A percentile compares a stretch with the other conserved stretches of the same genome.
These are phyloP conservation scores for Rhabdornis inornatus DNA, from an alignment of 2,113 vertebrate species.

Conservation along the genomic window DNA sequence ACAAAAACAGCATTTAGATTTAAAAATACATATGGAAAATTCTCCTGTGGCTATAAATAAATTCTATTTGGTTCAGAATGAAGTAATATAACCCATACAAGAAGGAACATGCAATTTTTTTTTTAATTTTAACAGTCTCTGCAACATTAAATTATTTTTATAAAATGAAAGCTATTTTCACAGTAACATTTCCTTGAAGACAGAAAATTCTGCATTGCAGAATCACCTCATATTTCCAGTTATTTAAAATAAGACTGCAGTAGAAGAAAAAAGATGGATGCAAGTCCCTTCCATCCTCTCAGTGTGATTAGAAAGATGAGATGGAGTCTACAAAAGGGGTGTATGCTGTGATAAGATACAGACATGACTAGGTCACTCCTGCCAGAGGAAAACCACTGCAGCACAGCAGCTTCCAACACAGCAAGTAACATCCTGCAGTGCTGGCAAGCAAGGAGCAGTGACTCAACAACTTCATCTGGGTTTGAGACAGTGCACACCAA, in stretches of 20 bases:
- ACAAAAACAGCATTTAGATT: background rate
- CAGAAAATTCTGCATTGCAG: background rate
- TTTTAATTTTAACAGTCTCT: background rate
- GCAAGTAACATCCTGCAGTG: conserved; percentile 15
- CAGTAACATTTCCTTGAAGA: background rate
- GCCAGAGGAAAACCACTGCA: background rate
- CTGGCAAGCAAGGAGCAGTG: conserved; percentile 33
- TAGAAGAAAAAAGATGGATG: background rate
- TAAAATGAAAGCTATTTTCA: background rate
- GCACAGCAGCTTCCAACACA: background rate
- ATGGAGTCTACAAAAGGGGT: background rate
- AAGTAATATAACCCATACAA: background rate
- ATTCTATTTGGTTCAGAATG: background rate
- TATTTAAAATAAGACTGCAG: background rate
- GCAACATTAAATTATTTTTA: background rate
- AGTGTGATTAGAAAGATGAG: background rate
- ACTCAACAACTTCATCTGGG: conserved; percentile 29
- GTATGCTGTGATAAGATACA: background rate
- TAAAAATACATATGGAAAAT: background rate
- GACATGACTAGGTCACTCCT: background rate
- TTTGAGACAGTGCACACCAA: background rate
- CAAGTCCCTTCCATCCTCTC: background rate
- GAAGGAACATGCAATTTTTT: background rate
- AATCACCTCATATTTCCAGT: background rate
- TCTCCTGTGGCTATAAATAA: background rate